These are phyloP conservation scores for Anser brachyrhynchus DNA, from an alignment of 2,113 vertebrate genomes.

Conservation along the genomic window DNA sequence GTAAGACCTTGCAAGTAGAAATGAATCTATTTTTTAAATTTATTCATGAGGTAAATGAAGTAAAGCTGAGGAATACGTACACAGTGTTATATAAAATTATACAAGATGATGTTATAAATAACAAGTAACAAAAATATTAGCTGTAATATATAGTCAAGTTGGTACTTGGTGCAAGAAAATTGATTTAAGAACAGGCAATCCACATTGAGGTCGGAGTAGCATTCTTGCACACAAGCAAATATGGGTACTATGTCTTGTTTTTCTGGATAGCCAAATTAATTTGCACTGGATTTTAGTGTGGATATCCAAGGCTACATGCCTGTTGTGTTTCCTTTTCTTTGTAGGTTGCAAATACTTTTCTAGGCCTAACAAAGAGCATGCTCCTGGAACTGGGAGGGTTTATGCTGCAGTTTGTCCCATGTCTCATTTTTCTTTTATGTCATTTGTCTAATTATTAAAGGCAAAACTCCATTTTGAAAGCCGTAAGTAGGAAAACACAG, in stretches of 20 bases:
- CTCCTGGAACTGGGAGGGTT: not conserved
- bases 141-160: not conserved
- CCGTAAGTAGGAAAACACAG: not conserved
- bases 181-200: not conserved
- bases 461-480: not conserved
- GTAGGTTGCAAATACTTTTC: not conserved
- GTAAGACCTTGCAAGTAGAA: not conserved
- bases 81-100: not conserved
- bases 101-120: not conserved
- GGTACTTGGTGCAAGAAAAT: not conserved
- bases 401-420: not conserved
- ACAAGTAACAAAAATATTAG: not conserved
- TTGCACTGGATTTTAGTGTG: not conserved
- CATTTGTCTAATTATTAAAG: not conserved
- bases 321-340: not conserved
- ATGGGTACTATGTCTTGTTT: not conserved
- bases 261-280: constrained; percentile 24
- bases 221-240: not conserved
- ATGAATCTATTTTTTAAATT: not conserved
- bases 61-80: not conserved
- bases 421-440: not conserved
- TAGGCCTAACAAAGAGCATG: not conserved
- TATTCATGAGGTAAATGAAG: not conserved
- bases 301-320: not conserved
- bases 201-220: not conserved